These are phyloP conservation scores for Epinotia demarniana DNA, from an alignment of 2,888 invertebrate genomes.

Conservation along the genomic window DNA sequence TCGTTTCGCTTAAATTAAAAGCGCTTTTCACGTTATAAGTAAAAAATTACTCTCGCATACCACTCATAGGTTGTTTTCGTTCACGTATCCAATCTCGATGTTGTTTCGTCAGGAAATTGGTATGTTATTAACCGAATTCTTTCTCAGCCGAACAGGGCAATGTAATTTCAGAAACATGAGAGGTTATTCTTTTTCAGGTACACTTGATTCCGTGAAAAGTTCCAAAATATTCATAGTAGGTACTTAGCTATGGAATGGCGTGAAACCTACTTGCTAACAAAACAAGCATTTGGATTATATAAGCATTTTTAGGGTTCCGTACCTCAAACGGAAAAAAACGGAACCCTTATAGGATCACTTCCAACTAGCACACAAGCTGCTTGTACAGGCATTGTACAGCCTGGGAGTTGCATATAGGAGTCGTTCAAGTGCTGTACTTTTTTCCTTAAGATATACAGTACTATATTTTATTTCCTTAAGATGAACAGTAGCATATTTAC, in stretches of 20 bases:
- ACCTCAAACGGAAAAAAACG: too few species aligned
- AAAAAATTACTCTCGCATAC: conserved; percentile 13
- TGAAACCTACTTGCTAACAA: background rate
- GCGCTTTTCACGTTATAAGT: background rate
- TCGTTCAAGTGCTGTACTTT: too few species aligned
- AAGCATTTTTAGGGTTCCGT: too few species aligned
- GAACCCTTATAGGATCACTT: too few species aligned
- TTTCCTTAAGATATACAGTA: too few species aligned
- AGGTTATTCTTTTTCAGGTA: conserved; percentile 17
- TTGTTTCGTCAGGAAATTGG: conserved; percentile 33
- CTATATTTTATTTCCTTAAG: too few species aligned
- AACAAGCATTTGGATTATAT: too few species aligned
- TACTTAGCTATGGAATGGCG: background rate
- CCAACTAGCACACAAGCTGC: too few species aligned
- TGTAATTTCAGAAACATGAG: conserved; percentile 9
- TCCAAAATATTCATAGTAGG: background rate
- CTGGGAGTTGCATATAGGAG: too few species aligned
- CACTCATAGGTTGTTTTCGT: conserved; percentile 17
- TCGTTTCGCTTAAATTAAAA: background rate
- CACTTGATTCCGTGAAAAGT: conserved; percentile 11
- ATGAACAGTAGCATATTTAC: too few species aligned
- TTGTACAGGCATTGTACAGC: too few species aligned
- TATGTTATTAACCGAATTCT: conserved; percentile 31
- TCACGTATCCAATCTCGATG: conserved; percentile 25
- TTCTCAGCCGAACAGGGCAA: conserved; percentile 3